Evolutionary conservation across 2,888 invertebrate genomes (phyloP), one percentile per base, ranked within the genome.

Genomic region (Nomada lathburiana): DNA sequence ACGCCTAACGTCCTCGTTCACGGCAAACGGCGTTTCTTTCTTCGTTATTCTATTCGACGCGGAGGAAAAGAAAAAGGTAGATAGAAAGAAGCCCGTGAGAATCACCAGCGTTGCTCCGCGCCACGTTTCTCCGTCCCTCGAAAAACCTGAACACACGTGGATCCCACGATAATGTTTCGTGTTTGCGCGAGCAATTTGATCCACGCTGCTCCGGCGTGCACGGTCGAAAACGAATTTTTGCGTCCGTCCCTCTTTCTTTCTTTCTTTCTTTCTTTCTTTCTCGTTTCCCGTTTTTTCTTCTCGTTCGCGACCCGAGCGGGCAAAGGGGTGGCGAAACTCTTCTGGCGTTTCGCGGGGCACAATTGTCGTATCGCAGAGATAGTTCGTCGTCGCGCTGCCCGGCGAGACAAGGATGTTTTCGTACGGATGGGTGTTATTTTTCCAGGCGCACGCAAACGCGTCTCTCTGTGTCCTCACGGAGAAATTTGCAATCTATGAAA

Each of bases 21-120:
- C 36, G 68, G 71, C 83, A 47, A 47, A 59, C 77, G 67, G 81
- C 75, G 13, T 18, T 20, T 76, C 71, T 84, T 76, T 82, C 60
- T 71, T 62, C 36, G 70, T 60, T 36, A 20, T 23, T 60, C 50
- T 52, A 50, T 71, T 71, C 70, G 1, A 5, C 63, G 59, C 53
- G 60, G n/a, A 70, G 74, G 59, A 23, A n/a, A 47, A 57, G 26
- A 36, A 29, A 23, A 11, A 55, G 20, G 47, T 20, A 44, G 68
- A 65, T 52, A 83, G 79, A 85, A 81, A 60, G 70, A 71, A 29
- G 60, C 2, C 50, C 70, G 70, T 71, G 70, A 71, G 70, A 71
- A 71, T 55, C 60, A 16, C 57, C 9, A 26, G 16, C 13, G 7
- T 36, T 9, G 26, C 13, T 26, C 4, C 42, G 0, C 1, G 1